A percentile compares a stretch with the other conserved stretches of the same genome.
These are phyloP conservation scores for Psittacus erithacus DNA, from an alignment of 2,113 vertebrate genomes.

Conservation along the genomic window DNA sequence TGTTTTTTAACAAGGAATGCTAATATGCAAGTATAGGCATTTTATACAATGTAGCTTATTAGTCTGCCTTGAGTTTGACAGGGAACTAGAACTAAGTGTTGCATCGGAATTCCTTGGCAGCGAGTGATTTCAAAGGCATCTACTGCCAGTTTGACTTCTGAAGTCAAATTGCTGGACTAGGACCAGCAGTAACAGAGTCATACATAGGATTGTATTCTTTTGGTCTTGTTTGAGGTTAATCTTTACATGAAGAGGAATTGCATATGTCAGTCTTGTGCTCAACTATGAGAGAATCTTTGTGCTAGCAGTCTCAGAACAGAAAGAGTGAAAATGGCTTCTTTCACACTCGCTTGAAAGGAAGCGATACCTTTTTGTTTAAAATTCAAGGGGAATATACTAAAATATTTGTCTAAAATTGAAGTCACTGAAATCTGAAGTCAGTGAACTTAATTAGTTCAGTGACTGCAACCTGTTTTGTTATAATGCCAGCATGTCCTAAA, in stretches of 20 bases:
- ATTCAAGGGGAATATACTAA: neutral
- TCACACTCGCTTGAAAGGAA: neutral
- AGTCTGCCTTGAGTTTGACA: neutral
- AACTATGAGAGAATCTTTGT: neutral
- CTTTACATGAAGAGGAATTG: neutral
- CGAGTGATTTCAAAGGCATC: neutral
- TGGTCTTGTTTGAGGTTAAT: neutral
- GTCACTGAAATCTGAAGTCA: neutral
- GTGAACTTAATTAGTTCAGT: neutral
- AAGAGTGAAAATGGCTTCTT: neutral
- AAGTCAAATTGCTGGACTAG: neutral
- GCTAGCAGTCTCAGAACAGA: neutral
- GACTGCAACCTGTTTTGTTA: neutral
- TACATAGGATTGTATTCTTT: neutral
- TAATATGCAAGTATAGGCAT: neutral
- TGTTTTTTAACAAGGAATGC: neutral
- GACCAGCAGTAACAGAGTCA: neutral
- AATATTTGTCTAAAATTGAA: neutral
- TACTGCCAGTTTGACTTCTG: fast-evolving
- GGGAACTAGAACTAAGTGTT: neutral
- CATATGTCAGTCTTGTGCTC: neutral
- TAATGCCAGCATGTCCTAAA: neutral
- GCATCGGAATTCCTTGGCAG: neutral
- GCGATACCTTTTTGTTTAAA: neutral
- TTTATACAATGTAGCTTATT: neutral